Evolutionary conservation across 2,888 invertebrate genomes (phyloP).

Genomic region (Notocelia uddmanniana): DNA sequence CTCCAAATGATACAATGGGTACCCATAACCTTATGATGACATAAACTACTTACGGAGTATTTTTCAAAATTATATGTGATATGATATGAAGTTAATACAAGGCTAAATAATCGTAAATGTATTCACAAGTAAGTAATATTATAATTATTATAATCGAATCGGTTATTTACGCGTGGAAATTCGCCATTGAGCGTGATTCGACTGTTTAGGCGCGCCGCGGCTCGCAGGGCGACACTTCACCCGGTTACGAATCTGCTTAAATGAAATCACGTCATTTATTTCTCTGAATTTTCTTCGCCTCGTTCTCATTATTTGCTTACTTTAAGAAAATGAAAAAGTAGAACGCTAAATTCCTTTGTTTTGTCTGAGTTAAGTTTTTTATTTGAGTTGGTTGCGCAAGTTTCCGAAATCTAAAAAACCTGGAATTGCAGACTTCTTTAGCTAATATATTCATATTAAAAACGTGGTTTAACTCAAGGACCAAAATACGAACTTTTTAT

Average conservation of each 20-base stretch:
- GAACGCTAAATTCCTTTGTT: conserved; percentile 33
- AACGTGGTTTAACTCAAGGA: background rate
- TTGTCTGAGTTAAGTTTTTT: conserved; percentile 22
- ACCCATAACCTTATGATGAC: too few relatives aligned
- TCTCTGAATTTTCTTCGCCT: conserved; percentile 36
- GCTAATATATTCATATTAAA: background rate
- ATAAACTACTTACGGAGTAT: too few relatives aligned
- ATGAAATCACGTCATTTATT: conserved; percentile 40
- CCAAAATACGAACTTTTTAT: background rate
- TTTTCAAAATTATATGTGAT: too few relatives aligned
- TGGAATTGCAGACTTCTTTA: background rate
- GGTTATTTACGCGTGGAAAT: conserved; percentile 29
- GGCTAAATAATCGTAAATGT: background rate
- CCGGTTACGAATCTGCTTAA: conserved; percentile 38
- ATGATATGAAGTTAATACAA: too few relatives aligned
- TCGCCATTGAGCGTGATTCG: conserved; percentile 35
- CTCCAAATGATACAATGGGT: too few relatives aligned
- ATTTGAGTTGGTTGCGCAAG: background rate
- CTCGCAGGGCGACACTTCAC: conserved; percentile 20
- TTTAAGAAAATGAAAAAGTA: conserved; percentile 39
- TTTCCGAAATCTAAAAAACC: background rate
- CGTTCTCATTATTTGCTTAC: conserved; percentile 41
- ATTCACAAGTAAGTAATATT: conserved; percentile 9
- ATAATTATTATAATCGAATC: conserved; percentile 19
- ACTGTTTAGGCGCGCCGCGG: background rate